Evolutionary conservation across 1,140 invertebrate species (phyloP).

Genomic region (Wiebesia pumilae): DNA sequence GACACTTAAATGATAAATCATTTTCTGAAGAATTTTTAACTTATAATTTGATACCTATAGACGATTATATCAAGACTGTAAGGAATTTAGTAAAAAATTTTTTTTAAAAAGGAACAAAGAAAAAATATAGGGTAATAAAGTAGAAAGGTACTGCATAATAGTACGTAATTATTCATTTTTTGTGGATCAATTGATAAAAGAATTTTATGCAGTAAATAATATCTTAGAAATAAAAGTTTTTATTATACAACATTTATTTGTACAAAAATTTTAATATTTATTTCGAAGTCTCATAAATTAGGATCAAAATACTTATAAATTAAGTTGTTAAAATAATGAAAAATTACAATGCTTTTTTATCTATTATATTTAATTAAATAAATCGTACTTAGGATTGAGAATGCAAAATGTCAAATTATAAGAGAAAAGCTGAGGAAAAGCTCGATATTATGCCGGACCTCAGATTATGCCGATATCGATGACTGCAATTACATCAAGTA

Average conservation of each 20-base stretch:
- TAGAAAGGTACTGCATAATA: too few relatives aligned
- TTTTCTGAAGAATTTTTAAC: too few relatives aligned
- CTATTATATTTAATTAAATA: background rate
- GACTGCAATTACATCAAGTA: background rate
- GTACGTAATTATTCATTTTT: too few relatives aligned
- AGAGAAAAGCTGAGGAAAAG: background rate
- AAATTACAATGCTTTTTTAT: background rate
- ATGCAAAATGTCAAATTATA: background rate
- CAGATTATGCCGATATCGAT: background rate
- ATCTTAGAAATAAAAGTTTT: constrained; percentile 19
- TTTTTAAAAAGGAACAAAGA: too few relatives aligned
- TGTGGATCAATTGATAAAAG: too few relatives aligned
- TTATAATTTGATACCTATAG: too few relatives aligned
- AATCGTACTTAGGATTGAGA: background rate
- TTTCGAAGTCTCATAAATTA: constrained; percentile 4
- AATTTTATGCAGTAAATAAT: background rate
- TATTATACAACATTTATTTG: constrained; percentile 42
- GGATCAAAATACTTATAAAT: background rate
- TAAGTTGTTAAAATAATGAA: constrained; percentile 15
- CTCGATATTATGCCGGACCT: background rate
- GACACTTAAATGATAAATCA: too few relatives aligned
- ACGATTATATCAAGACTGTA: too few relatives aligned
- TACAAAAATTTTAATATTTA: constrained; percentile 34
- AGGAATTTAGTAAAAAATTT: too few relatives aligned
- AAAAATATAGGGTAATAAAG: too few relatives aligned